These are phyloP conservation scores for Glomeris maerens DNA, from an alignment of 1,140 invertebrate species.

Conservation along the genomic window DNA sequence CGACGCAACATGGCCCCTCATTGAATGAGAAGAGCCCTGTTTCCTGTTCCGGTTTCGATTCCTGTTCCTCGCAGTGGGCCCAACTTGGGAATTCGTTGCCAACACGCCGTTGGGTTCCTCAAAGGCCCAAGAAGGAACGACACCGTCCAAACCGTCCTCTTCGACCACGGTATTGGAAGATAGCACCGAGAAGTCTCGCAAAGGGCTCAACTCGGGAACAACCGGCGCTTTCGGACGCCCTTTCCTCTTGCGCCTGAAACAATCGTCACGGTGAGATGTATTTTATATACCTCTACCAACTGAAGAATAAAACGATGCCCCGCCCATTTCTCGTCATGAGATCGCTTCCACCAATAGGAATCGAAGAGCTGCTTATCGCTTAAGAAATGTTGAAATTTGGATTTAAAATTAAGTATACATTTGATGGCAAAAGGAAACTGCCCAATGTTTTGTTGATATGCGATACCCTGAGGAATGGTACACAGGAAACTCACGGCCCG, in stretches of 20 bases:
- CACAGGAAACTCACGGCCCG: conserved; percentile 1
- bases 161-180: conserved; percentile 14
- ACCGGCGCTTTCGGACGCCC: neutral
- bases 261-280: too few relatives aligned
- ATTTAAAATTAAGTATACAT: too few relatives aligned
- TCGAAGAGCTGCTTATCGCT: too few relatives aligned
- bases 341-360: too few relatives aligned
- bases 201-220: conserved; percentile 9
- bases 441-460: neutral
- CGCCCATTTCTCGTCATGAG: too few relatives aligned
- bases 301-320: too few relatives aligned
- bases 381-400: too few relatives aligned
- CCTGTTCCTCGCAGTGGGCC: conserved; percentile 13
- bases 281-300: too few relatives aligned
- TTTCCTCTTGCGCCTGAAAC: neutral
- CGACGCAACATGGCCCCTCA: conserved; percentile 12
- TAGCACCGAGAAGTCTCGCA: conserved; percentile 14
- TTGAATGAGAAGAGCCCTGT: too few relatives aligned
- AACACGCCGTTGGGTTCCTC: too few relatives aligned
- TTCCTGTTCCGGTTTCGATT: conserved; percentile 12
- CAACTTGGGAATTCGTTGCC: conserved; percentile 12
- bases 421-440: neutral
- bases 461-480: neutral
- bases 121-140: neutral
- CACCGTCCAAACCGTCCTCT: conserved; percentile 7